Percentiles rank a stretch among this genome's conserved stretches.
These are phyloP conservation scores for Botrylloides violaceus DNA, from an alignment of 23 tunicate genomes.

Conservation along the genomic window DNA sequence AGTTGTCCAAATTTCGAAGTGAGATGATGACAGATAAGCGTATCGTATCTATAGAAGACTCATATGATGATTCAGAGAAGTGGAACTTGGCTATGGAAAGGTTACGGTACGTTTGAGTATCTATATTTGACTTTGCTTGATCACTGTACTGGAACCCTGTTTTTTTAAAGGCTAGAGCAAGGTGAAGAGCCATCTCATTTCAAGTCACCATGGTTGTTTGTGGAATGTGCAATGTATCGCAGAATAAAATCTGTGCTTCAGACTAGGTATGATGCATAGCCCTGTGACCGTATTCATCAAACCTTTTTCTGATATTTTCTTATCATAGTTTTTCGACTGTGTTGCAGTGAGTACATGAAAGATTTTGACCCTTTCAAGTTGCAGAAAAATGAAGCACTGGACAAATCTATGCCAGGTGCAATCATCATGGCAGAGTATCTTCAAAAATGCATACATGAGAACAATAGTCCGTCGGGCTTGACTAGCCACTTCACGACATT, in stretches of 20 bases:
- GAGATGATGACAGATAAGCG: conserved; percentile 83
- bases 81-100: conserved; percentile 27
- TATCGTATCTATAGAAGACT: conserved; percentile 27
- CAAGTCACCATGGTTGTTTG: conserved; percentile 75
- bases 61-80: conserved; percentile 20
- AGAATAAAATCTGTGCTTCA: conserved; percentile 30
- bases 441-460: not conserved
- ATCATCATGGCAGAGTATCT: conserved; percentile 31
- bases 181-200: conserved; percentile 46
- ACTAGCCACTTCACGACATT: conserved; percentile 31
- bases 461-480: not conserved
- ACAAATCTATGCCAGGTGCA: conserved; percentile 41
- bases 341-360: conserved; percentile 42
- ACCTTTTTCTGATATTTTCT: not conserved
- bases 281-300: not conserved
- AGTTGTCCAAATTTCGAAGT: conserved; percentile 62
- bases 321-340: no score
- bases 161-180: conserved; percentile 16
- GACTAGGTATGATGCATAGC: conserved; percentile 34
- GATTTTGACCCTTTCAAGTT: conserved; percentile 46
- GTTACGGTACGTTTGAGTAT: not conserved
- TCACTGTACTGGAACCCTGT: no score
- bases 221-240: conserved; percentile 72
- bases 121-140: no score
- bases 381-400: conserved; percentile 39